These are phyloP conservation scores for Apodemia mormo DNA, from an alignment of 2,888 invertebrate genomes.

Conservation along the genomic window DNA sequence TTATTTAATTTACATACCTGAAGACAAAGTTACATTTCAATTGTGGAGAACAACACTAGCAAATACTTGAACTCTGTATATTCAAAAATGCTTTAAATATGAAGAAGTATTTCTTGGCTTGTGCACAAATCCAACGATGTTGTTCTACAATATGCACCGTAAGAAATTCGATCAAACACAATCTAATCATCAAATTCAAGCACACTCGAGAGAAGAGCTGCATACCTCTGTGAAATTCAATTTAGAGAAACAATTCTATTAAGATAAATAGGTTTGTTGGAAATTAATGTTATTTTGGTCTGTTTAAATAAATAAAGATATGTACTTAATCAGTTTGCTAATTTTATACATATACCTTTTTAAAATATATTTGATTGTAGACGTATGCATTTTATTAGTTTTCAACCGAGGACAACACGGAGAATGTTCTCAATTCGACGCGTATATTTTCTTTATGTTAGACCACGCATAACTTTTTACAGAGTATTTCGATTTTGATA, in stretches of 20 bases:
- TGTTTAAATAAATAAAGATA: not conserved
- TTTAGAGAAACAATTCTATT: conserved; percentile 12
- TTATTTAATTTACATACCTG: no score
- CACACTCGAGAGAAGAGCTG: conserved; percentile 5
- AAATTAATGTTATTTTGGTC: not conserved
- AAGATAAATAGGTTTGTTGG: conserved; percentile 1
- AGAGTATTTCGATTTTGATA: no score
- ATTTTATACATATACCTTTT: not conserved
- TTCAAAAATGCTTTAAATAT: not conserved
- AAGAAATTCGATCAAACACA: not conserved
- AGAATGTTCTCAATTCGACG: no score
- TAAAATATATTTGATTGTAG: no score
- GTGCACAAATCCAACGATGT: not conserved
- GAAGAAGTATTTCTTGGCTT: not conserved
- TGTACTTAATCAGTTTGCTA: not conserved
- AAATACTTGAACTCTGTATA: no score
- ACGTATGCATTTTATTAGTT: no score
- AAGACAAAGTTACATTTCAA: no score
- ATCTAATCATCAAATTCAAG: conserved; percentile 4
- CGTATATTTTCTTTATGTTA: no score
- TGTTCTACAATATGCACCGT: conserved; percentile 3
- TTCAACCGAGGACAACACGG: no score
- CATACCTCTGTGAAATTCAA: conserved; percentile 14
- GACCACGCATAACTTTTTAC: no score
- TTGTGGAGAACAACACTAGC: no score